phyloP scores from a whole-genome alignment of 2,113 vertebrate genomes.

The Recurvirostra avosetta region DNA sequence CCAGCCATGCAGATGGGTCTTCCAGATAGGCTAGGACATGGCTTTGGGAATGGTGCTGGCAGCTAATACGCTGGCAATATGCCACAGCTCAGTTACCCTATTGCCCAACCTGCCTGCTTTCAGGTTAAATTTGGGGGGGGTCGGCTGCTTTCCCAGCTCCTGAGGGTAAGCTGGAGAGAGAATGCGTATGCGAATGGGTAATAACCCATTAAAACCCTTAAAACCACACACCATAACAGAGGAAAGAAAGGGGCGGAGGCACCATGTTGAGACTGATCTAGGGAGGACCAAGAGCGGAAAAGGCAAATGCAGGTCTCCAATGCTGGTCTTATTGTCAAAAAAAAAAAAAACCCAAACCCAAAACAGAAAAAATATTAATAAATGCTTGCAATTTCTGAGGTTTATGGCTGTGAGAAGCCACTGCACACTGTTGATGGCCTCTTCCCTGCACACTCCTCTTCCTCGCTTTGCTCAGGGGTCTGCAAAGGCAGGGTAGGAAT shows the following conservation, averaged over 20 bases:
- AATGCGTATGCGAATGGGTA: too few species aligned
- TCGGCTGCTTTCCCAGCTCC: background rate
- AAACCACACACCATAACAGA: background rate
- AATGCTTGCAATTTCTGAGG: background rate
- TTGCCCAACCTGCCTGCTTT: background rate
- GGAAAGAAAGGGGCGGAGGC: background rate
- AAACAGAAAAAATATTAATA: background rate
- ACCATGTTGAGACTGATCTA: background rate
- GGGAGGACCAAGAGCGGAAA: background rate
- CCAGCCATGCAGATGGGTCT: background rate
- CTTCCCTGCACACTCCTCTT: background rate
- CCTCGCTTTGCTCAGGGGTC: rapidly evolving
- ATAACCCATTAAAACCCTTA: background rate
- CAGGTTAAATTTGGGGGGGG: background rate
- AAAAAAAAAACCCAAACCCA: too few species aligned
- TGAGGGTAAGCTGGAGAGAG: background rate
- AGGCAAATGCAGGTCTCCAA: background rate
- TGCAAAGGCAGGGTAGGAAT: background rate
- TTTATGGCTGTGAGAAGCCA: background rate
- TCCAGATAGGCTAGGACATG: background rate
- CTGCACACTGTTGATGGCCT: background rate
- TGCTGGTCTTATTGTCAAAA: background rate
- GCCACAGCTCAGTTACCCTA: background rate
- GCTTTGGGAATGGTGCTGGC: background rate
- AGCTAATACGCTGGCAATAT: background rate